A percentile compares a stretch with the other conserved stretches of the same genome.
Evolutionary conservation across 2,797 vertebrate genomes (phyloP).

Genomic region (Sebastolobus alascanus): DNA sequence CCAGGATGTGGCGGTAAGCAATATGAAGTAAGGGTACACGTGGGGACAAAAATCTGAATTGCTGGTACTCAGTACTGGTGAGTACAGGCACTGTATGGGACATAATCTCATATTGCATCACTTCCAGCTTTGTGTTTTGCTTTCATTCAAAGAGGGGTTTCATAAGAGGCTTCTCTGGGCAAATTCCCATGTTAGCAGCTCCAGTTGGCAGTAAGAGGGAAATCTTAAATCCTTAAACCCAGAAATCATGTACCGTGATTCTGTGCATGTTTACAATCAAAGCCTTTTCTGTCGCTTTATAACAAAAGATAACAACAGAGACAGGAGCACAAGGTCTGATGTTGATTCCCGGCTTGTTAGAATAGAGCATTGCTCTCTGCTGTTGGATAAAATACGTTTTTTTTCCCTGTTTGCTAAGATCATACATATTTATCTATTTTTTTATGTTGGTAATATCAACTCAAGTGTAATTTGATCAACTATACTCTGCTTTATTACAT

Average conservation of each 20-base stretch:
- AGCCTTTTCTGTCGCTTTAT: neutral
- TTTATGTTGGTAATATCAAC: neutral
- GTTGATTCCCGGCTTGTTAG: neutral
- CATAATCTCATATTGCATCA: neutral
- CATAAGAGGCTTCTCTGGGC: slow-evolving; percentile 9
- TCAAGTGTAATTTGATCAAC: neutral
- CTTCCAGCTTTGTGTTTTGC: neutral
- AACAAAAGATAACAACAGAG: neutral
- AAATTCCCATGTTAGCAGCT: slow-evolving; percentile 8
- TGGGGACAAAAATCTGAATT: too few species aligned
- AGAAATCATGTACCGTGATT: neutral
- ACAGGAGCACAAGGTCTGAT: neutral
- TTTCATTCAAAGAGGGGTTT: neutral
- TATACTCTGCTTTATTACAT: neutral
- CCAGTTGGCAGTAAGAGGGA: slow-evolving; percentile 26
- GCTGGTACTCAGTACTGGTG: too few species aligned
- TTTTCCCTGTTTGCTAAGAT: neutral
- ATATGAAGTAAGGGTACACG: too few species aligned
- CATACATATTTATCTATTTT: neutral
- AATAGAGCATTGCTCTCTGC: neutral
- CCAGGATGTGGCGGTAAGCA: too few species aligned
- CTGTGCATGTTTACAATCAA: slow-evolving; percentile 18
- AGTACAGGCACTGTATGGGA: too few species aligned
- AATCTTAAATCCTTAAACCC: slow-evolving; percentile 8
- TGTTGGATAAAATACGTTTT: neutral